Base-by-base conservation (phyloP, 1,140 invertebrate species). In the Bombus cullumanus region DNA sequence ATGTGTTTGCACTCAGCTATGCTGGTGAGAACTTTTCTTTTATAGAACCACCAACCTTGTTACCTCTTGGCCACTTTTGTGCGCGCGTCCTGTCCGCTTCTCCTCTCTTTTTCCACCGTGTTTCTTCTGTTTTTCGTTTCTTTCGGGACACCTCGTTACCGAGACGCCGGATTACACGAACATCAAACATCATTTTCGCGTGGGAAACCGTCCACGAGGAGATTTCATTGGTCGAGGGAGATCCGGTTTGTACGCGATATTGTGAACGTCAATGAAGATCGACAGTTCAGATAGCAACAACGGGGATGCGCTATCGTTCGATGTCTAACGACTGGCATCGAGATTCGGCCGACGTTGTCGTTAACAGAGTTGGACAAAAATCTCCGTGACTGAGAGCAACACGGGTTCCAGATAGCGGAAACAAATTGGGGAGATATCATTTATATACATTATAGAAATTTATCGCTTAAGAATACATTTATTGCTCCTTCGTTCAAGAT, bases 1-100 rank as follows among this genome's bases (percentile, higher is more conserved):
- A 92, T 92, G 91, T 86, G 80, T 92, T 92, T 92, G 91, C 91
- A 92, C 91, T 92, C 90, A 91, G 86, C 86, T 90, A 81, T 75
- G 79, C 59, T 68, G 66, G 47, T 31, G 66, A 83, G 59, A 39
- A 15, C 59, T 89, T 66, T 62, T 79, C 43, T 66, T 89, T 85
- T 73, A 41, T 76, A 71, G 43, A 83, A 77, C 74, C 64, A 43
- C 34, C 28, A 72, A 53, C 64, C 64, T 77, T 13, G 59, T 31
- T 79, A 22, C 47, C 25, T 37, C 59, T 28, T 43, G 31, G 34
- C 72, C 59, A 31, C 13, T 28, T 57, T 43, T 2, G 28, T 15
- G 37, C 79, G 10, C 71, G 41, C 25, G n/a, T 47, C 18, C n/a
- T 37, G 5, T 41, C 47, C 47, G 8, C 9, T 9, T 12, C 53